phyloP scores from a whole-genome alignment of 1,140 invertebrate species.

The Megathymus violae region DNA sequence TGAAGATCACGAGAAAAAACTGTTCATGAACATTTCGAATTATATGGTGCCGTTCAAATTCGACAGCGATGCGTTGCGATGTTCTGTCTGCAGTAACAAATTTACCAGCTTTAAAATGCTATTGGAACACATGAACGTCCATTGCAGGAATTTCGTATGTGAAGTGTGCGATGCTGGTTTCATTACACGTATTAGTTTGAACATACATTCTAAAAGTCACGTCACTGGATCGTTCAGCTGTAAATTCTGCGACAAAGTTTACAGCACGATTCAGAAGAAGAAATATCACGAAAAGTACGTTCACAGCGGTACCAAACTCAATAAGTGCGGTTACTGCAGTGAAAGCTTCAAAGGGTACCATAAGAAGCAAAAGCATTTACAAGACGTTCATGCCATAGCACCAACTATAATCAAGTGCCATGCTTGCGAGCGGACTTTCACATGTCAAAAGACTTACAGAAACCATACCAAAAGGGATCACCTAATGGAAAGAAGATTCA shows the following conservation, averaged over 20 bases:
- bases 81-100: conserved; percentile 32
- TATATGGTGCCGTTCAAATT: conserved; percentile 57
- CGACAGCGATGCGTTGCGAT: conserved; percentile 35
- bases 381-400: conserved; percentile 35
- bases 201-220: conserved; percentile 22
- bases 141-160: conserved; percentile 50
- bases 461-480: conserved; percentile 42
- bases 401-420: conserved; percentile 37
- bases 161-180: conserved; percentile 44
- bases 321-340: conserved; percentile 38
- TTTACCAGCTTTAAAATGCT: conserved; percentile 43
- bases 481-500: conserved; percentile 33
- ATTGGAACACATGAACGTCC: conserved; percentile 44
- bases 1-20: conserved; percentile 1
- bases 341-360: conserved; percentile 37
- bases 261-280: neutral
- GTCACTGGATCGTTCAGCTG: conserved; percentile 33
- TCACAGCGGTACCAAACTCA: conserved; percentile 1
- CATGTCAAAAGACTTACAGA: conserved; percentile 16
- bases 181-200: conserved; percentile 43
- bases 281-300: conserved; percentile 11
- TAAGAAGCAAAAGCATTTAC: conserved; percentile 38
- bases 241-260: conserved; percentile 14
- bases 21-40: conserved; percentile 38
- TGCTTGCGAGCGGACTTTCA: conserved; percentile 41